These are phyloP conservation scores for Aphaenogaster ashmeadi DNA, from an alignment of 1,140 invertebrate genomes.

Conservation along the genomic window DNA sequence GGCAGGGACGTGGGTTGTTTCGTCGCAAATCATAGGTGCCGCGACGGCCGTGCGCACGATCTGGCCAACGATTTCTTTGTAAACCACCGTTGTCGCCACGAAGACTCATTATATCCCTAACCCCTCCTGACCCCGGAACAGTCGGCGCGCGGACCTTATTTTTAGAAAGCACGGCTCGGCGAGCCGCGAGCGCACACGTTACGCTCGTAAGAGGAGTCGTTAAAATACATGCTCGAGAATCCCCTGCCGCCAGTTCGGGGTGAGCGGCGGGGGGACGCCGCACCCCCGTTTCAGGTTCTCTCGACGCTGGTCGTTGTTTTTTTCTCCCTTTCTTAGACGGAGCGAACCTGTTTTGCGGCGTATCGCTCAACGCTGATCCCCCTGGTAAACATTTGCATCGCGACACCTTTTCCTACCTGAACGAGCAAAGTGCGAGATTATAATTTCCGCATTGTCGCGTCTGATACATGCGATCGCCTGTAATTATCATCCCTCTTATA, in stretches of 20 bases:
- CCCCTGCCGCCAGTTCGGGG: background rate
- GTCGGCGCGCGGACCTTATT: conserved; percentile 63
- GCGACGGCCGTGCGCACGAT: conserved; percentile 73
- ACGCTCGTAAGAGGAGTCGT: conserved; percentile 45
- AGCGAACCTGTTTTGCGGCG: conserved; percentile 20
- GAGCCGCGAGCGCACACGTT: conserved; percentile 18
- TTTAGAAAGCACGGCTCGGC: conserved; percentile 66
- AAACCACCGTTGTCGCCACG: conserved; percentile 74
- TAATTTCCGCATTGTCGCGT: conserved; percentile 58
- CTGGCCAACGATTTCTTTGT: conserved; percentile 76
- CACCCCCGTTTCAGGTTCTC: conserved; percentile 12
- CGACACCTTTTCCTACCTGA: conserved; percentile 60
- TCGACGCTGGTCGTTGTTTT: conserved; percentile 6
- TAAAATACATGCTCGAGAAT: conserved; percentile 33
- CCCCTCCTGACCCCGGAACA: conserved; percentile 58
- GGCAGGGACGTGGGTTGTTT: conserved; percentile 61
- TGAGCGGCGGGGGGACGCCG: too few species aligned
- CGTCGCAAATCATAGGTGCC: conserved; percentile 77
- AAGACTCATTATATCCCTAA: conserved; percentile 70
- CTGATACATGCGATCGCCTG: conserved; percentile 46
- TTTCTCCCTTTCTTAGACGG: conserved; percentile 35
- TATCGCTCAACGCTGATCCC: conserved; percentile 38
- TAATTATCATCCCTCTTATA: conserved; percentile 46
- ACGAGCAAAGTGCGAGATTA: conserved; percentile 56
- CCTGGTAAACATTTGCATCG: conserved; percentile 56